A percentile compares a stretch with the other conserved stretches of the same genome.
These are phyloP conservation scores for Oscheius sp. DNA, from an alignment of 2,888 invertebrate genomes.

Conservation along the genomic window DNA sequence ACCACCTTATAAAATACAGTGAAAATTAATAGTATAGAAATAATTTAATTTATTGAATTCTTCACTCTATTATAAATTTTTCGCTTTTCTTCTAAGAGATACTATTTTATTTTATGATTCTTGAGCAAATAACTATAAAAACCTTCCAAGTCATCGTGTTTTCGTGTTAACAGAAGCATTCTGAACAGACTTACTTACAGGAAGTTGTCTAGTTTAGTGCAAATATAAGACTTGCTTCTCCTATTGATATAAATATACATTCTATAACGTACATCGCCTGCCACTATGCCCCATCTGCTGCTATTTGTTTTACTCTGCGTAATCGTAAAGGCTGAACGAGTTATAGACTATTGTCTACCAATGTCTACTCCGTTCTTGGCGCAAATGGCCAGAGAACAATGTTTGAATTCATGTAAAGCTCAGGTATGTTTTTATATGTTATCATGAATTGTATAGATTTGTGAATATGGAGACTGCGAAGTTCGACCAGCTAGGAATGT, in stretches of 20 bases:
- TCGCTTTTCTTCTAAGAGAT: no score
- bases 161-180: no score
- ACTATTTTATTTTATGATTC: no score
- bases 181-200: no score
- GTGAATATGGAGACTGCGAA: constrained; percentile 3
- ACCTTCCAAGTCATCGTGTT: no score
- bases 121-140: no score
- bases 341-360: neutral
- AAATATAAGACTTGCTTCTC: neutral
- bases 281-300: neutral
- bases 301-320: neutral
- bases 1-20: no score
- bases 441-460: neutral
- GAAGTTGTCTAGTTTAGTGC: neutral
- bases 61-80: no score
- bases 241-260: neutral
- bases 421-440: neutral
- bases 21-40: no score
- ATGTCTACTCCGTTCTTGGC: neutral
- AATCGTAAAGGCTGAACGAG: neutral
- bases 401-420: neutral
- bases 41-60: no score
- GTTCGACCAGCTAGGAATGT: neutral
- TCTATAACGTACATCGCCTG: neutral
- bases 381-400: neutral